Percentiles rank a stretch among this genome's conserved stretches.
phyloP scores from a whole-genome alignment of 2,113 vertebrate genomes.

The Nothocercus nigrocapillus region DNA sequence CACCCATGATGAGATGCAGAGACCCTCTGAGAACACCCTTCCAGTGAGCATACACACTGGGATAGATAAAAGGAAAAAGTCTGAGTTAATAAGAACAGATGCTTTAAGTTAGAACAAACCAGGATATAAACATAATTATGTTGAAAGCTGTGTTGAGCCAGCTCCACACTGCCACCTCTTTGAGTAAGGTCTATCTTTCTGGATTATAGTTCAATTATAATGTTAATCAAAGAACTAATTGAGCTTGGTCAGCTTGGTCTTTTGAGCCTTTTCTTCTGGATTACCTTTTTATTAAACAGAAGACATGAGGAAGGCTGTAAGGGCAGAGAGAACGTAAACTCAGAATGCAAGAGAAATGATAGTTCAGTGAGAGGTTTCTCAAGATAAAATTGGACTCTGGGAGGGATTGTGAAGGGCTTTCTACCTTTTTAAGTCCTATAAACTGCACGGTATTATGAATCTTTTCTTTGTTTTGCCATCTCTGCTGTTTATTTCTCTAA shows the following conservation, averaged over 20 bases:
- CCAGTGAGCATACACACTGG: not conserved
- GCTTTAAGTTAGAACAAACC: not conserved
- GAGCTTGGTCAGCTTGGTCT: slow-evolving; percentile 38
- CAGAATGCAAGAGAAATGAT: not conserved
- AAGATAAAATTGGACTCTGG: not conserved
- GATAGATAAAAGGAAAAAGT: not conserved
- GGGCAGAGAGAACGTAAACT: not conserved
- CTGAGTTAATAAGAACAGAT: not conserved
- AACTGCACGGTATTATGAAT: not conserved
- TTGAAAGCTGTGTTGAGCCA: not conserved
- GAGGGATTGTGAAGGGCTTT: not conserved
- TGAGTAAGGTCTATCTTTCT: not conserved
- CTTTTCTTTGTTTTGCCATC: not conserved
- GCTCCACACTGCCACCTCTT: not conserved
- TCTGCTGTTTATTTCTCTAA: not conserved
- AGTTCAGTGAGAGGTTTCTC: not conserved
- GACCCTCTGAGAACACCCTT: not conserved
- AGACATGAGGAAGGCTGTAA: slow-evolving; percentile 21
- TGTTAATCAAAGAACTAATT: slow-evolving; percentile 60
- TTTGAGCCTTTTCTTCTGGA: slow-evolving; percentile 19
- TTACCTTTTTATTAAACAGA: slow-evolving; percentile 39
- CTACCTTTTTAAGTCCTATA: not conserved
- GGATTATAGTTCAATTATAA: slow-evolving; percentile 28
- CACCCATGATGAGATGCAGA: not conserved
- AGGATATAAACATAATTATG: not conserved